Evolutionary conservation across 2,797 vertebrate species (phyloP).

Genomic region (Clarias platycephalus): DNA sequence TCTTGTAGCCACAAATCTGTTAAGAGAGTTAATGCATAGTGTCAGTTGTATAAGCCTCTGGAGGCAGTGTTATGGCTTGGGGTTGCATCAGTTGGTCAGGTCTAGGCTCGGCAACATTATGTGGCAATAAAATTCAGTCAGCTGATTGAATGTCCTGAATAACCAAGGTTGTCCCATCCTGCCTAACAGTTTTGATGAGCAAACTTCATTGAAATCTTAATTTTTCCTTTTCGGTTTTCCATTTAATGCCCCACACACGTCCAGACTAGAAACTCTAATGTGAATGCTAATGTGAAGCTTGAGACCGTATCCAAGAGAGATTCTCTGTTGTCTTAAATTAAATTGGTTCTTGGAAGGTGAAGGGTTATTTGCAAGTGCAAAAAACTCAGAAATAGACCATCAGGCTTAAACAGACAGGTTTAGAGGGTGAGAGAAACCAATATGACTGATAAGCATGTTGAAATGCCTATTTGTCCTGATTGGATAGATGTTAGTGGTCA

Average conservation of each 20-base stretch:
- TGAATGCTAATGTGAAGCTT: too few species aligned
- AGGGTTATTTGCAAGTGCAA: not conserved
- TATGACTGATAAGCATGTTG: constrained; percentile 2
- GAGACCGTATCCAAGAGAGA: not conserved
- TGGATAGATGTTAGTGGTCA: not conserved
- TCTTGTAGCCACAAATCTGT: too few species aligned
- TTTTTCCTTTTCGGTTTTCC: too few species aligned
- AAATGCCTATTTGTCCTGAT: not conserved
- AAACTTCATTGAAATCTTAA: not conserved
- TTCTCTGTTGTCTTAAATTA: not conserved
- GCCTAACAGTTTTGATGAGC: not conserved
- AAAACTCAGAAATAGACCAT: too few species aligned
- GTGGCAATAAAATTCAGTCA: too few species aligned
- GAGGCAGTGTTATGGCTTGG: too few species aligned
- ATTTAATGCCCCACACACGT: not conserved
- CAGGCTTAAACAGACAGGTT: not conserved
- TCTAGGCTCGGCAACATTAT: too few species aligned
- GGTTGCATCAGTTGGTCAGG: too few species aligned
- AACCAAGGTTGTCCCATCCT: too few species aligned
- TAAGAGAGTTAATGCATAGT: too few species aligned
- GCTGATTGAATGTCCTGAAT: too few species aligned
- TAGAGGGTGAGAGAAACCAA: not conserved
- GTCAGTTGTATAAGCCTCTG: too few species aligned
- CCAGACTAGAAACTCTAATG: not conserved
- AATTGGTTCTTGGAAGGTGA: not conserved